Evolutionary conservation across 2,888 invertebrate genomes (phyloP).

Genomic region (Acanthoscelides obtectus): DNA sequence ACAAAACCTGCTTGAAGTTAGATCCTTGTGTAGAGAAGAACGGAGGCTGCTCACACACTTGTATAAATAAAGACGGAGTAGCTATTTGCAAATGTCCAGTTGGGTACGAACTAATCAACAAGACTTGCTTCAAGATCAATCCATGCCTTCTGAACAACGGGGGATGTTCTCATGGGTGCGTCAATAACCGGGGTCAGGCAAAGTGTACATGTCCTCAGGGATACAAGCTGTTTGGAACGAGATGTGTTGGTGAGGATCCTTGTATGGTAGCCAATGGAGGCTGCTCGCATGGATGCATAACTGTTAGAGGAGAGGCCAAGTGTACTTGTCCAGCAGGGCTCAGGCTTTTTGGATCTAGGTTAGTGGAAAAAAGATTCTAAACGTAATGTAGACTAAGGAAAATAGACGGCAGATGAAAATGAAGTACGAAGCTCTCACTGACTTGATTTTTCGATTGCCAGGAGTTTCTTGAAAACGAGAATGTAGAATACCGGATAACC

Average conservation of each 20-base stretch:
- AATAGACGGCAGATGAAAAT: too few species aligned
- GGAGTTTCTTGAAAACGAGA: too few species aligned
- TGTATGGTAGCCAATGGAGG: conserved; percentile 42
- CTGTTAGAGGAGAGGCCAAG: conserved; percentile 40
- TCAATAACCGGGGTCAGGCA: conserved; percentile 49
- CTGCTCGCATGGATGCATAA: conserved; percentile 49
- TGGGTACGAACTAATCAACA: conserved; percentile 37
- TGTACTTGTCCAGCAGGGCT: conserved; percentile 54
- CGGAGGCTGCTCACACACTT: conserved; percentile 50
- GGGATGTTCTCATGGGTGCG: conserved; percentile 53
- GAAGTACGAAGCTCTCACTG: too few species aligned
- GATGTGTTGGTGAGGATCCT: conserved; percentile 48
- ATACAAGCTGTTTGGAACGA: conserved; percentile 34
- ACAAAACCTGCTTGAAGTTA: conserved; percentile 30
- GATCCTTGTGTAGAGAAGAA: conserved; percentile 41
- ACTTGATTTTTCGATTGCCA: too few species aligned
- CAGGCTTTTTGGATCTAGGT: not conserved
- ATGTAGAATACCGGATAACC: too few species aligned
- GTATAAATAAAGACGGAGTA: conserved; percentile 49
- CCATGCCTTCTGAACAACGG: conserved; percentile 45
- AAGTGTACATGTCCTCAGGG: conserved; percentile 50
- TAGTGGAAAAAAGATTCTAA: too few species aligned
- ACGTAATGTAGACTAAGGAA: too few species aligned
- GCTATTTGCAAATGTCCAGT: conserved; percentile 51
- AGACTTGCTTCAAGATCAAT: conserved; percentile 43